phyloP scores from a whole-genome alignment of 30 jellyfish, hydroid and myxozoan genomes.

The Mastigias papua region DNA sequence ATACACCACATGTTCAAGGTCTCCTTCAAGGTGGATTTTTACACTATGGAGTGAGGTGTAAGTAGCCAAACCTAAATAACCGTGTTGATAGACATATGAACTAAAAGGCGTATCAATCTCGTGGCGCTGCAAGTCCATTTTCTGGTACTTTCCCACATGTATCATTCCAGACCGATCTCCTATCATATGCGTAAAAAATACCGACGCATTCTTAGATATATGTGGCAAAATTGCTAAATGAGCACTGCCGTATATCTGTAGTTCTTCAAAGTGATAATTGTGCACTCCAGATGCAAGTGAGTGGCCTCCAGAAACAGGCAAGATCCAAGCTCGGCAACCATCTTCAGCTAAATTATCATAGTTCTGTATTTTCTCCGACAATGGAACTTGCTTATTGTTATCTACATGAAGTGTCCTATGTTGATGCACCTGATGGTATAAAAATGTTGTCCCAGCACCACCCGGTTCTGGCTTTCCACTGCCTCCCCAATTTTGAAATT shows the following conservation, averaged over 20 bases:
- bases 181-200: constrained; percentile 61
- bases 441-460: constrained; percentile 72
- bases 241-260: constrained; percentile 64
- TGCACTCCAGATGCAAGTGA: constrained; percentile 53
- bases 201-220: constrained; percentile 47
- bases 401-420: constrained; percentile 65
- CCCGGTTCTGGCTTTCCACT: constrained; percentile 68
- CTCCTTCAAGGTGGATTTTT: constrained; percentile 67
- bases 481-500: constrained; percentile 65
- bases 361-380: constrained; percentile 15
- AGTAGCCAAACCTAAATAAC: constrained; percentile 70
- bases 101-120: constrained; percentile 77
- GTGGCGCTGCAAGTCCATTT: constrained; percentile 59
- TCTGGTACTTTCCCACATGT: constrained; percentile 65
- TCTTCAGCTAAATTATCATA: constrained; percentile 45
- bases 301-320: constrained; percentile 75
- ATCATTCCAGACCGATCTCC: constrained; percentile 71
- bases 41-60: constrained; percentile 64
- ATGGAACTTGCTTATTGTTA: constrained; percentile 61
- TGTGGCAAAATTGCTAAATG: constrained; percentile 61
- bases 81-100: constrained; percentile 63
- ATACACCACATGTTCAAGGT: constrained; percentile 62
- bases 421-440: constrained; percentile 56
- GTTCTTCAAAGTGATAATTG: constrained; percentile 68
- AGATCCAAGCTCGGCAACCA: constrained; percentile 71